A percentile compares a stretch with the other conserved stretches of the same genome.
These are phyloP conservation scores for Crossaster papposus DNA, from an alignment of 53 echinoderm and acorn worm species.

Conservation along the genomic window DNA sequence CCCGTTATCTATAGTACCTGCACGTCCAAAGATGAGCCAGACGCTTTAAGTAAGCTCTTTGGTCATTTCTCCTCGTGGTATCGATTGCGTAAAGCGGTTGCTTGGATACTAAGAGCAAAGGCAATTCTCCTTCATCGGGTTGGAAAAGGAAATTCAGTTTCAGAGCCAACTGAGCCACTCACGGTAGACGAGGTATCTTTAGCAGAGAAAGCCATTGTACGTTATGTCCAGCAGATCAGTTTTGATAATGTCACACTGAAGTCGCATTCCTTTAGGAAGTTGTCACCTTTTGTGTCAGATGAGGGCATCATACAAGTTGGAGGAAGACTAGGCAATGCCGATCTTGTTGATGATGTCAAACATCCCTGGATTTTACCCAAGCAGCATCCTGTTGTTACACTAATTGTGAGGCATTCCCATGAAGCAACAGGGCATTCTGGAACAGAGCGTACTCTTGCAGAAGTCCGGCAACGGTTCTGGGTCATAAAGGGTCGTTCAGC, in stretches of 20 bases:
- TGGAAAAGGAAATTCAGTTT: neutral
- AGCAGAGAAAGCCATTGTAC: conserved; percentile 5
- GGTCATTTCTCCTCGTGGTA: conserved; percentile 59
- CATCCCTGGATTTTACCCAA: conserved; percentile 19
- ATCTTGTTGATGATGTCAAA: conserved; percentile 6
- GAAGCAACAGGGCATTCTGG: conserved; percentile 13
- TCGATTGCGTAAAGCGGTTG: conserved; percentile 43
- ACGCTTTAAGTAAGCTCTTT: conserved; percentile 7
- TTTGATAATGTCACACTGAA: neutral
- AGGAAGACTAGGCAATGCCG: conserved; percentile 6
- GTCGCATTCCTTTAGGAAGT: neutral
- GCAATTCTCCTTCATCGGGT: conserved; percentile 12
- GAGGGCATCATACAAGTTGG: conserved; percentile 13
- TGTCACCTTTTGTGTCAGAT: neutral
- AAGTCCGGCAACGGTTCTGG: conserved; percentile 45
- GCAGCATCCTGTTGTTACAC: conserved; percentile 16
- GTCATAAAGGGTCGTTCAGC: conserved; percentile 37
- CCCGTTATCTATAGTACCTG: conserved; percentile 6
- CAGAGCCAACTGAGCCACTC: neutral
- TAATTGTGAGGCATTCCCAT: conserved; percentile 43
- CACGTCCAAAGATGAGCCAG: neutral
- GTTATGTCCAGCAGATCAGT: conserved; percentile 3
- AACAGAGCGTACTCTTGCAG: conserved; percentile 32
- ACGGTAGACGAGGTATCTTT: neutral
- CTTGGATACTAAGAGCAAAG: conserved; percentile 58